Conservation (phyloP, 1,140 invertebrate species). For the Steinernema khuongi region DNA sequence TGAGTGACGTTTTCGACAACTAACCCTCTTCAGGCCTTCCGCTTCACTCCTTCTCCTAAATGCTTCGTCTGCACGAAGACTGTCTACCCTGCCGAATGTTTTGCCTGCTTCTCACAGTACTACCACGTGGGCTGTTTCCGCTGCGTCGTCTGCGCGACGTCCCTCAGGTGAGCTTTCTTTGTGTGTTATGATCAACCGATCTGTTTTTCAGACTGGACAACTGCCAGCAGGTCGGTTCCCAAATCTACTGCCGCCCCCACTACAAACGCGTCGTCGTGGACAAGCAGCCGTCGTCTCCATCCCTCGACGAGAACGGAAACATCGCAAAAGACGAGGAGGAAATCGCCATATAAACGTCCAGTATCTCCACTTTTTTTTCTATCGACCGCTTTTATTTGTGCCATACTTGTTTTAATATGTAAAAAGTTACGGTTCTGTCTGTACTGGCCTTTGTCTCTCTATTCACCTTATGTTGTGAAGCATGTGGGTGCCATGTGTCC, state of each 20-base stretch:
- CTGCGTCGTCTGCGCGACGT: slow-evolving; percentile 31
- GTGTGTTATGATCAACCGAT: not conserved
- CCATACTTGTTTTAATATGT: too few relatives aligned
- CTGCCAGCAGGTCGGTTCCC: not conserved
- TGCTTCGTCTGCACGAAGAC: slow-evolving; percentile 34
- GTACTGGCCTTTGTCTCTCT: not conserved
- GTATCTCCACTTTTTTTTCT: too few relatives aligned
- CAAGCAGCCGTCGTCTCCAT: not conserved
- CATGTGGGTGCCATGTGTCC: not conserved
- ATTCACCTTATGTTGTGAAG: not conserved
- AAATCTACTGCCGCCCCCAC: slow-evolving; percentile 21
- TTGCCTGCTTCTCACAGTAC: slow-evolving; percentile 35
- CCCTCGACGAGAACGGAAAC: slow-evolving; percentile 1
- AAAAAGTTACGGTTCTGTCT: too few relatives aligned
- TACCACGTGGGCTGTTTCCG: slow-evolving; percentile 40
- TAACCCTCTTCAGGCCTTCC: slow-evolving; percentile 22
- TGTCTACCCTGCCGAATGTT: slow-evolving; percentile 39
- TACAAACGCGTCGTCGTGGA: slow-evolving; percentile 10
- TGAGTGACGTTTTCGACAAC: not conserved
- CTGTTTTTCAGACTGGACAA: slow-evolving; percentile 18
- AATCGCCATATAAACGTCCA: not conserved
- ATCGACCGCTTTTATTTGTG: too few relatives aligned
- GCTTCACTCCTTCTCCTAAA: slow-evolving; percentile 20
- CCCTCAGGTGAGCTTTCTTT: slow-evolving; percentile 33
- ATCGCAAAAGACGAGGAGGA: not conserved